Evolutionary conservation across 2,888 invertebrate genomes (phyloP).

Genomic region (Pollenia amentaria): DNA sequence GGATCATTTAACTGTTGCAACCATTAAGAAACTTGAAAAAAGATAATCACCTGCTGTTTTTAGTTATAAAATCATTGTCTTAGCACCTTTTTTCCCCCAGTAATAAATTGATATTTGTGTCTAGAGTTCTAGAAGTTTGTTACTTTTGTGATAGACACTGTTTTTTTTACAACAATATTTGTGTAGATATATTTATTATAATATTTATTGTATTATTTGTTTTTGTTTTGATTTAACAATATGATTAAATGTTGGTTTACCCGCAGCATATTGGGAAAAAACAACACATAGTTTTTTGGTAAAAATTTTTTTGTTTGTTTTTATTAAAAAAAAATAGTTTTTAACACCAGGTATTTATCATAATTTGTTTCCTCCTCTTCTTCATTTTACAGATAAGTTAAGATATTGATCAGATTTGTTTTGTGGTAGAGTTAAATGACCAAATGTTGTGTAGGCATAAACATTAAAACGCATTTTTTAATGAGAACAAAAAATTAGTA

Average conservation of each 20-base stretch:
- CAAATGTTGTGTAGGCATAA: conserved; percentile 49
- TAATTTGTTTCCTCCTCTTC: conserved; percentile 2
- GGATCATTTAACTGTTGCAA: conserved; percentile 26
- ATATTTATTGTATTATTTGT: conserved; percentile 43
- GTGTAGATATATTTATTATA: conserved; percentile 60
- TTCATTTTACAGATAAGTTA: conserved; percentile 25
- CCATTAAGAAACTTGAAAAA: conserved; percentile 25
- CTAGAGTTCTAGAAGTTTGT: neutral
- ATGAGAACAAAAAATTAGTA: neutral
- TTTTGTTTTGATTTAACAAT: conserved; percentile 66
- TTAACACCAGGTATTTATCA: conserved; percentile 71
- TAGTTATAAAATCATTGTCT: conserved; percentile 60
- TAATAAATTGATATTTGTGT: conserved; percentile 33
- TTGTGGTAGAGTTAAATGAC: conserved; percentile 61
- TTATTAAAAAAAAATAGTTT: conserved; percentile 64
- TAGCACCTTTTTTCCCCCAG: conserved; percentile 29
- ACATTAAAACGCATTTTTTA: neutral
- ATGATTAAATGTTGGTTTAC: conserved; percentile 73
- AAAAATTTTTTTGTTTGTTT: conserved; percentile 35
- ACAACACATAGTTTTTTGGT: conserved; percentile 44
- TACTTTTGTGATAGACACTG: conserved; percentile 17
- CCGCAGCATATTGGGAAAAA: conserved; percentile 62
- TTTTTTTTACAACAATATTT: conserved; percentile 33
- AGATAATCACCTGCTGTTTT: conserved; percentile 70
- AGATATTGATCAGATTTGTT: conserved; percentile 60